Evolutionary conservation across 2,113 vertebrate species (phyloP).

Genomic region (Gasterosteus aculeatus): DNA sequence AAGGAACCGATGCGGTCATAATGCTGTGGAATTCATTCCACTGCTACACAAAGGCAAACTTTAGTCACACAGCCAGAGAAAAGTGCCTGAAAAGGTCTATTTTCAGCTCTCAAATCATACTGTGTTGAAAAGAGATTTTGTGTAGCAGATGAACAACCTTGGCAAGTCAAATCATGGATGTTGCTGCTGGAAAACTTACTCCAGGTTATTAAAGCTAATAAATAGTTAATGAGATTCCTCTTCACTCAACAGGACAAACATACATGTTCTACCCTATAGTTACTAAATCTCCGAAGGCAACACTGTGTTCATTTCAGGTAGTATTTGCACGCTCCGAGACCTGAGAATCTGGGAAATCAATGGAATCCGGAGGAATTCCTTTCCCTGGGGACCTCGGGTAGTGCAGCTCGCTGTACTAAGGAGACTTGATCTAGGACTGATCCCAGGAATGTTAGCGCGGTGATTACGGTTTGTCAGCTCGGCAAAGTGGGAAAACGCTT

Average conservation of each 20-base stretch:
- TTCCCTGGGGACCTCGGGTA: slow-evolving; percentile 54
- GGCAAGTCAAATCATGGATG: slow-evolving; percentile 31
- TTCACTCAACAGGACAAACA: slow-evolving; percentile 36
- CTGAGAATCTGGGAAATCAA: slow-evolving; percentile 54
- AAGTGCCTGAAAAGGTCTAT: slow-evolving; percentile 57
- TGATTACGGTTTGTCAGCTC: slow-evolving; percentile 75
- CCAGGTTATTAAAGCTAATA: slow-evolving; percentile 31
- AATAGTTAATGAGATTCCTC: slow-evolving; percentile 39
- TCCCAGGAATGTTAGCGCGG: slow-evolving; percentile 60
- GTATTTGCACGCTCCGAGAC: slow-evolving; percentile 41
- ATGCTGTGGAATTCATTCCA: slow-evolving; percentile 71
- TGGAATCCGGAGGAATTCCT: slow-evolving; percentile 34
- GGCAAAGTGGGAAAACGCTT: slow-evolving; percentile 72
- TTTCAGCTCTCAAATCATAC: slow-evolving; percentile 57
- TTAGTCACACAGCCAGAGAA: slow-evolving; percentile 53
- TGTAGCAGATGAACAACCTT: slow-evolving; percentile 22
- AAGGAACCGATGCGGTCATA: slow-evolving; percentile 71
- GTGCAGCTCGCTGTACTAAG: slow-evolving; percentile 57
- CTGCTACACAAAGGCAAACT: slow-evolving; percentile 40
- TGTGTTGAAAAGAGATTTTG: slow-evolving; percentile 36
- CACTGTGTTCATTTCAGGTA: slow-evolving; percentile 38
- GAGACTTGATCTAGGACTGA: slow-evolving; percentile 72
- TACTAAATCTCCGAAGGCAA: slow-evolving; percentile 22
- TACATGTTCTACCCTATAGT: slow-evolving; percentile 16
- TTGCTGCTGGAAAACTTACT: slow-evolving; percentile 36